These are phyloP conservation scores for Diadumene lineata DNA, from an alignment of 92 coral and sea anemone species.

Conservation along the genomic window DNA sequence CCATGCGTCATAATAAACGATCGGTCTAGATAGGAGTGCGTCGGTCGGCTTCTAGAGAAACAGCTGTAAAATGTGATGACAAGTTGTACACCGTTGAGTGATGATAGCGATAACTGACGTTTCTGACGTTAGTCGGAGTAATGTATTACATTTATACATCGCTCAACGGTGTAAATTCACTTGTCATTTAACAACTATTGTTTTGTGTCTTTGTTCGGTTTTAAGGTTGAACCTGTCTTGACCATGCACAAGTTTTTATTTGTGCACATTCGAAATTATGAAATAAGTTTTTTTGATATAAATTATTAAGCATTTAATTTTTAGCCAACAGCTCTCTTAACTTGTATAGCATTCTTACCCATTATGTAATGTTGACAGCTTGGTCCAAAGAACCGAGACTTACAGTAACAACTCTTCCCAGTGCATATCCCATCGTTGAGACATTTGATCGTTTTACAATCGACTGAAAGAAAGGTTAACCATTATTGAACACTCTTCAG, in stretches of 20 bases:
- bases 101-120: no score
- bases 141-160: no score
- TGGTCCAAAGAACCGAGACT: conserved; percentile 8
- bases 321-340: neutral
- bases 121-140: neutral
- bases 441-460: conserved; percentile 8
- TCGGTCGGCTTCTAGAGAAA: no score
- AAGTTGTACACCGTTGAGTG: no score
- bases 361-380: conserved; percentile 33
- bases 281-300: neutral
- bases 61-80: no score
- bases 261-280: neutral
- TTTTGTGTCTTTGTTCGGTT: no score
- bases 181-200: neutral
- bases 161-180: neutral
- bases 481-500: no score
- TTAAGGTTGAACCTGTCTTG: no score
- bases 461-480: no score
- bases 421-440: conserved; percentile 39
- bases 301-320: neutral
- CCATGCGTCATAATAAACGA: no score
- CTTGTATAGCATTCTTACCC: conserved; percentile 21
- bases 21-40: no score
- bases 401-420: conserved; percentile 21
- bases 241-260: no score